Evolutionary conservation across 1,140 invertebrate species (phyloP).

Genomic region (Atta colombica): DNA sequence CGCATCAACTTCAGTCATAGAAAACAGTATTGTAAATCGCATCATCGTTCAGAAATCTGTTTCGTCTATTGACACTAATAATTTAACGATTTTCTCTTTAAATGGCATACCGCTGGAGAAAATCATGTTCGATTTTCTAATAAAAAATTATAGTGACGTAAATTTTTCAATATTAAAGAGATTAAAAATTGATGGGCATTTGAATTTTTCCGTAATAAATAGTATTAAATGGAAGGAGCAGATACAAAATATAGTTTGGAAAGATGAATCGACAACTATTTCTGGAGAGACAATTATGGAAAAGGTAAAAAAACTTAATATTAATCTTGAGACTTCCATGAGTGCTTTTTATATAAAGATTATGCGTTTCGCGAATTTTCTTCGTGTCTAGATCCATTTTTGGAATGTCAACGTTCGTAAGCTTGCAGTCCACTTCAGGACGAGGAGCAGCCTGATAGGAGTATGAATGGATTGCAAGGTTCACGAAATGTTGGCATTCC

Average conservation of each 20-base stretch:
- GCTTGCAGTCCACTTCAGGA: too few species aligned
- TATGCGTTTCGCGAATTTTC: too few species aligned
- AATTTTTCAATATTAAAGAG: constrained; percentile 76
- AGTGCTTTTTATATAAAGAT: too few species aligned
- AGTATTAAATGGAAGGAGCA: constrained; percentile 72
- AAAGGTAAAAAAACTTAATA: constrained; percentile 67
- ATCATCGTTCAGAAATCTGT: constrained; percentile 74
- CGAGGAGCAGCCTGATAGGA: too few species aligned
- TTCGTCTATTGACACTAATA: constrained; percentile 70
- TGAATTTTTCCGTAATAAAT: constrained; percentile 73
- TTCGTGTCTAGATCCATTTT: too few species aligned
- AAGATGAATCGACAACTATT: constrained; percentile 69
- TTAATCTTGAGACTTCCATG: background rate
- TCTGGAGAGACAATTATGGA: constrained; percentile 70
- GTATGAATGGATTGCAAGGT: too few species aligned
- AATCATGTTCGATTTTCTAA: constrained; percentile 68
- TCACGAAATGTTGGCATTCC: too few species aligned
- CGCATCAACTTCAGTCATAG: constrained; percentile 34
- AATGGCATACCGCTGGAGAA: constrained; percentile 76
- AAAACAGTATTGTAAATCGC: constrained; percentile 24
- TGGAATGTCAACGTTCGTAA: too few species aligned
- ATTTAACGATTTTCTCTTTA: constrained; percentile 72
- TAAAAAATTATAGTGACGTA: constrained; percentile 28
- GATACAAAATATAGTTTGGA: constrained; percentile 76
- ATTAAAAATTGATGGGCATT: constrained; percentile 67